phyloP scores from a whole-genome alignment of 2,113 vertebrate genomes.

The Nannospalax galili region DNA sequence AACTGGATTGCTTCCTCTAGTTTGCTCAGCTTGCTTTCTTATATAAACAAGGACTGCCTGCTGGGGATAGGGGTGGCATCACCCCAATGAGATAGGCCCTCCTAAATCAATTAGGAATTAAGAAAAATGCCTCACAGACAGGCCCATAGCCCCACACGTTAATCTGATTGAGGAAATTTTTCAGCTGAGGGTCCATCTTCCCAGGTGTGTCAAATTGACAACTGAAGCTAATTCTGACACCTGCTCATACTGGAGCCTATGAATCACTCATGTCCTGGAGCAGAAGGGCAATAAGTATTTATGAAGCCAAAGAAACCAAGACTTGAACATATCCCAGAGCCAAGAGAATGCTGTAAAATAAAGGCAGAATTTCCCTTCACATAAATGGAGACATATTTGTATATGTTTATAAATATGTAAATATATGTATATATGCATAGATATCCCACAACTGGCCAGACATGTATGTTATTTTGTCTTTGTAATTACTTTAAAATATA shows the following conservation, averaged over 20 bases:
- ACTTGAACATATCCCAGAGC: background rate
- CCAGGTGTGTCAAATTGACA: too few relatives aligned
- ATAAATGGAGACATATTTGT: slow-evolving; percentile 19
- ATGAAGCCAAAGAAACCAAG: background rate
- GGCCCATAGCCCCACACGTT: too few relatives aligned
- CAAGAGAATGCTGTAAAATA: background rate
- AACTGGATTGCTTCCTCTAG: too few relatives aligned
- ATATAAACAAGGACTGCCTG: too few relatives aligned
- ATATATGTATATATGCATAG: slow-evolving; percentile 48
- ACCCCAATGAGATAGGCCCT: too few relatives aligned
- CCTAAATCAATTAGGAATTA: too few relatives aligned
- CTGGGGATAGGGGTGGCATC: too few relatives aligned
- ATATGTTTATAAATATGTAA: slow-evolving; percentile 27
- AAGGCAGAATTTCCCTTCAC: background rate
- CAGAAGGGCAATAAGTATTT: background rate
- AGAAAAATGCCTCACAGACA: too few relatives aligned
- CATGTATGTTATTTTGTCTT: slow-evolving; percentile 41
- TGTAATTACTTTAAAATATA: slow-evolving; percentile 57
- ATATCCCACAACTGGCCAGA: background rate
- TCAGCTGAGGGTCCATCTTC: too few relatives aligned
- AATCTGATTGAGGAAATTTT: too few relatives aligned
- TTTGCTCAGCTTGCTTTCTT: too few relatives aligned
- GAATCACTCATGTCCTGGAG: background rate
- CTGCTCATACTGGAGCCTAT: background rate
- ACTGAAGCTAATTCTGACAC: background rate